Conservation (phyloP, 2,888 invertebrate species). For the Fabriciana adippe region DNA sequence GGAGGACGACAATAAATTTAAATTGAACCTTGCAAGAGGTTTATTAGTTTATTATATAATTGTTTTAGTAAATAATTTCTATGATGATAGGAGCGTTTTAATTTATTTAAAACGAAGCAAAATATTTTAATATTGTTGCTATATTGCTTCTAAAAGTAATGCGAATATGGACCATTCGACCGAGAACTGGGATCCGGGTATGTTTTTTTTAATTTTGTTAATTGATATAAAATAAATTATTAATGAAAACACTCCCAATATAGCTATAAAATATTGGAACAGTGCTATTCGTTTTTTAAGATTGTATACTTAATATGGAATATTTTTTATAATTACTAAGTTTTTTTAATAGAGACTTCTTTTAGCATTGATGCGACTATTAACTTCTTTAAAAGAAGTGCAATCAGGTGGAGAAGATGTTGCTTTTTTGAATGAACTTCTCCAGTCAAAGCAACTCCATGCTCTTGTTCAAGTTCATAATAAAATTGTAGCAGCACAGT, state of each 20-base stretch:
- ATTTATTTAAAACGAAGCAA: neutral
- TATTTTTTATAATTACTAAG: neutral
- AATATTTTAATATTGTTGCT: conserved; percentile 5
- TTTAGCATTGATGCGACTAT: conserved; percentile 89
- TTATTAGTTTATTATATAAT: conserved; percentile 37
- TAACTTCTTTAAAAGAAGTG: conserved; percentile 91
- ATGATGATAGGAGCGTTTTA: conserved; percentile 11
- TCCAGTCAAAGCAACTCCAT: conserved; percentile 93
- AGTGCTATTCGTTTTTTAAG: neutral
- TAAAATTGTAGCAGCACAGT: conserved; percentile 91
- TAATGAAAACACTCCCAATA: neutral
- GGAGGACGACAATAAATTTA: conserved; percentile 26
- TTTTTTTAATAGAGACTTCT: conserved; percentile 39
- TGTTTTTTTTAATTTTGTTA: conserved; percentile 35
- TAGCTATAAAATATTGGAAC: neutral
- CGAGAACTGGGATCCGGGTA: conserved; percentile 76
- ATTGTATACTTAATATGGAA: neutral
- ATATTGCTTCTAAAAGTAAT: conserved; percentile 17
- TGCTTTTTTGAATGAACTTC: conserved; percentile 90
- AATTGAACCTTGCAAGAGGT: conserved; percentile 20
- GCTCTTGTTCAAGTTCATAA: conserved; percentile 95
- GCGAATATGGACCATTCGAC: conserved; percentile 45
- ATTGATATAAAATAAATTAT: conserved; percentile 7
- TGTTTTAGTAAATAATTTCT: conserved; percentile 20
- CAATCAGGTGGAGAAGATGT: conserved; percentile 92